Base-by-base conservation (phyloP, 2,797 vertebrate genomes). In the Bufotes viridis region DNA sequence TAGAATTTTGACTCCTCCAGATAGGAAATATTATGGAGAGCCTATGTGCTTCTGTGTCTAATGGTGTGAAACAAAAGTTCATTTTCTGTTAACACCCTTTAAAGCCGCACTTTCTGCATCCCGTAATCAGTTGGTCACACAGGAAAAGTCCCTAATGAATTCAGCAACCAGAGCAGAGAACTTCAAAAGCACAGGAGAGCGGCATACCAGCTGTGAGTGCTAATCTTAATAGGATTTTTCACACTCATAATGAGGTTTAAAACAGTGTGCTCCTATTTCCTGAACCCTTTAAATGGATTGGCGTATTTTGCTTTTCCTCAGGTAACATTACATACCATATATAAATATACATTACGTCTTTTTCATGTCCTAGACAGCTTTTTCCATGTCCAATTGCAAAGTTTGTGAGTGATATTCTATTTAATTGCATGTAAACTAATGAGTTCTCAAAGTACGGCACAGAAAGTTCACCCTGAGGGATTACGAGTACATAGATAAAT, bases 31-130 rank as follows among this genome's bases (percentile, higher is more conserved):
- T 26, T 75, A 76, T 29, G 53, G 55, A 57, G 57, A 78, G 80
- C 29, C 72, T 65, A 20, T 86, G 81, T 80, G 42, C 74, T 60
- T 49, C 29, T 61, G 74, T 82, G 81, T 89, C 85, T 89, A 89
- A 89, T 87, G 88, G 83, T 29, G 85, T 89, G 88, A 89, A 89
- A 89, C 88, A 89, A 87, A 89, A 87, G 85, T 89, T 89, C 81
- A 80, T 87, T 83, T 53, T 42, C 55, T 89, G 88, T 87, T 87
- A 89, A 89, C 85, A 92, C 87, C 67, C 60, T 65, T 91, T 86
- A 92, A 90, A 89, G 60, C 49, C 60, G 53, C 91, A 90, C 91
- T 92, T 0, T 0, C 83, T 90, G 57, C 88, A 86, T 74, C 61
- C 86, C 86, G 86, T 85, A 78, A 86, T 90, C 91, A 86, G 69